A percentile compares a stretch with the other conserved stretches of the same genome.
Evolutionary conservation across 2,113 vertebrate genomes (phyloP).

Genomic region (Gasterosteus nipponicus): DNA sequence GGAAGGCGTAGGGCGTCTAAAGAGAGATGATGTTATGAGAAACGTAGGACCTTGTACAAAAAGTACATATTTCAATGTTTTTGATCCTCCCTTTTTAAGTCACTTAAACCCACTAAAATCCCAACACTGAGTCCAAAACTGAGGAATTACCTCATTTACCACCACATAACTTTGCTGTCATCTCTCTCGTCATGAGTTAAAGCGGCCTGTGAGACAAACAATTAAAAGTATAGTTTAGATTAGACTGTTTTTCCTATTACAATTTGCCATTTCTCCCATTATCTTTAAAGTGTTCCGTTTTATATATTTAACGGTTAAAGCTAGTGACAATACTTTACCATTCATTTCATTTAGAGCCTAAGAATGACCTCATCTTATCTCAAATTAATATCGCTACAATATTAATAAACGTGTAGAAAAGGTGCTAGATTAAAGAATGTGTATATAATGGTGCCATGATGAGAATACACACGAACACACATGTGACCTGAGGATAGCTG

Average conservation of each 20-base stretch:
- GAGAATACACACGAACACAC: background rate
- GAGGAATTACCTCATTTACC: conserved; percentile 8
- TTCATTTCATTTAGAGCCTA: background rate
- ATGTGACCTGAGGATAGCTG: conserved; percentile 36
- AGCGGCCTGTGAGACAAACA: background rate
- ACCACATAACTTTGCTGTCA: background rate
- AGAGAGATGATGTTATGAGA: background rate
- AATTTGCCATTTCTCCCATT: background rate
- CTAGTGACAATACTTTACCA: background rate
- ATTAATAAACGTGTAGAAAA: background rate
- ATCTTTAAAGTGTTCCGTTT: background rate
- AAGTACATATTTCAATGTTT: background rate
- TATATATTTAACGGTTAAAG: background rate
- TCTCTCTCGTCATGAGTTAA: background rate
- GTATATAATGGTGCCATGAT: conserved; percentile 4
- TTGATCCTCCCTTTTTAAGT: background rate
- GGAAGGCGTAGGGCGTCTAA: background rate
- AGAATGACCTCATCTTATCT: background rate
- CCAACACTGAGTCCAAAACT: background rate
- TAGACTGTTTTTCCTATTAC: background rate
- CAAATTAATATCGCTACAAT: background rate
- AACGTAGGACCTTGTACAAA: background rate
- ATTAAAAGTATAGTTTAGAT: background rate
- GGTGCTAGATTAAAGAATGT: background rate
- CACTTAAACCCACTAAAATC: background rate